Evolutionary conservation across 2,797 vertebrate genomes (phyloP), one percentile per base, ranked within the genome.

Genomic region (Pangasius krempfi): DNA sequence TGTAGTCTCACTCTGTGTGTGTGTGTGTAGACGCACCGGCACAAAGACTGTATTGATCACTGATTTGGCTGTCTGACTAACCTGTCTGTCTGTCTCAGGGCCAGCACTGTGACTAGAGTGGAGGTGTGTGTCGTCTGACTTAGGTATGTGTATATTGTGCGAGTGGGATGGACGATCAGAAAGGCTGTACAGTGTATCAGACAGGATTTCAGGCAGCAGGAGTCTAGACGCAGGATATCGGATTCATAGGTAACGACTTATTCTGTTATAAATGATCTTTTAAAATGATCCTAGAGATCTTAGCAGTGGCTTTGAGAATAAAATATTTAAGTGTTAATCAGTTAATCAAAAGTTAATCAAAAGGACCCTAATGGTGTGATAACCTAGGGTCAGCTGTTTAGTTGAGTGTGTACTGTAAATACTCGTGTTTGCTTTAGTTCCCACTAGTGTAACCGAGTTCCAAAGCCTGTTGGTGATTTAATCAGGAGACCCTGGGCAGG

Each of bases 1-100:
- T 86, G 16, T 70, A 79, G 64, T 88, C 85, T 66, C 75, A 25
- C 80, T 86, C 13, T 85, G 52, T n/a, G 47, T 56, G 25, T 85
- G 52, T n/a, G 47, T 56, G 25, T 85, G 81, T 84, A 70, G 83
- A 84, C 64, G 47, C 47, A 54, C 47, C 64, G 60, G 47, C 62
- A 79, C n/a, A n/a, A 86, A 90, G 90, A 89, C 92, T 1, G 44
- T 89, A 93, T 92, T 88, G 92, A 93, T 89, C 70, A 33, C 84
- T 75, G 72, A 88, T 88, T 90, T 89, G 88, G 90, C 91, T 90
- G 87, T 90, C 87, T 89, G 88, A 82, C 89, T 90, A 73, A 85
- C 84, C 89, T 90, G 89, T 90, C 90, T 76, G 87, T 89, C 86
- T 89, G 25, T 82, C 82, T 88, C 33, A 30, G 37, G 81, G 86